These are phyloP conservation scores for Acromyrmex heyeri DNA, from an alignment of 1,140 invertebrate species.

Conservation along the genomic window DNA sequence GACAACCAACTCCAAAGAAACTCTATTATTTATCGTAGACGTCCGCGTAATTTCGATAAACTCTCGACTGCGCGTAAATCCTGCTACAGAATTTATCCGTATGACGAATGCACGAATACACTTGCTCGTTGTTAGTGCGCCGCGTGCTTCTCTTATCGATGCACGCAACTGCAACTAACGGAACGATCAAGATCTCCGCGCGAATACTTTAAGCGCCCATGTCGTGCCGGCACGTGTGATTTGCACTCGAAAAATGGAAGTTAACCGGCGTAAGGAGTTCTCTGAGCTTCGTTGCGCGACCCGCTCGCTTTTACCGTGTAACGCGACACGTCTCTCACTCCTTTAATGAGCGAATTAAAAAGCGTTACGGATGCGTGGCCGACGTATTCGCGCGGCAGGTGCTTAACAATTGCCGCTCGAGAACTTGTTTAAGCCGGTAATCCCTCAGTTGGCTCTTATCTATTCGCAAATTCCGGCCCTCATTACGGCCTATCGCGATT, in stretches of 20 bases:
- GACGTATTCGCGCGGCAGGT: constrained; percentile 12
- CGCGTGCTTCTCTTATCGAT: constrained; percentile 69
- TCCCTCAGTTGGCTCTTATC: constrained; percentile 51
- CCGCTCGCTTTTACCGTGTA: constrained; percentile 5
- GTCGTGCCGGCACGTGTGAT: constrained; percentile 64
- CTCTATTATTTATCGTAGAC: constrained; percentile 63
- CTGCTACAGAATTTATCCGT: constrained; percentile 62
- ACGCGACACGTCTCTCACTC: constrained; percentile 24
- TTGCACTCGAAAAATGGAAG: constrained; percentile 20
- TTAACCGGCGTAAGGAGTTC: neutral
- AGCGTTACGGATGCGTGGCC: constrained; percentile 10
- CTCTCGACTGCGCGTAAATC: constrained; percentile 52
- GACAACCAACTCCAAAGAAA: constrained; percentile 32
- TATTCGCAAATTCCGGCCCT: constrained; percentile 65
- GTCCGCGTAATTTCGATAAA: constrained; percentile 69
- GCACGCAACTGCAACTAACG: constrained; percentile 68
- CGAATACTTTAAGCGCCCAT: constrained; percentile 71
- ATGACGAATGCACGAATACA: constrained; percentile 71
- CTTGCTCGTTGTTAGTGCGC: constrained; percentile 25
- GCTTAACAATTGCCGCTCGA: constrained; percentile 53
- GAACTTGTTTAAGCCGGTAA: constrained; percentile 57
- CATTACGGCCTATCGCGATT: constrained; percentile 57
- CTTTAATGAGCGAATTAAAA: constrained; percentile 52
- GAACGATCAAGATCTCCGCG: constrained; percentile 66
- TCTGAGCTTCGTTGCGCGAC: constrained; percentile 5